Conservation (phyloP, 2,888 invertebrate species). For the Troglohyphantes excavatus region DNA sequence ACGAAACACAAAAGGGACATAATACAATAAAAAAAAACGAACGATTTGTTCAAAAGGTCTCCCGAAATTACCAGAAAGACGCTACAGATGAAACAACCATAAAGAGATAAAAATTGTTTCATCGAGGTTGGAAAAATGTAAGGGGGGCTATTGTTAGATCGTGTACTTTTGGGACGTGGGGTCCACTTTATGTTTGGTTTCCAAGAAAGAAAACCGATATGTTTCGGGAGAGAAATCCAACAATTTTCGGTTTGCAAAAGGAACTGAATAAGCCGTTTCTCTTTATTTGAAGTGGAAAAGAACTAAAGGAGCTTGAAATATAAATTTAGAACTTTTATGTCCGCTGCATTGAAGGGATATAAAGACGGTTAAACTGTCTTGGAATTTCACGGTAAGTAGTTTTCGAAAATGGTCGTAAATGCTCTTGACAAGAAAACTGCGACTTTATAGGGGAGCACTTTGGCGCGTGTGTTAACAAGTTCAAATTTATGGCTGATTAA, state of each 20-base stretch:
- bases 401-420: no score
- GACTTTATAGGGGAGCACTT: no score
- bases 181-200: background rate
- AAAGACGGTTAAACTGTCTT: no score
- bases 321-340: background rate
- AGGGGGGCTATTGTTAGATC: background rate
- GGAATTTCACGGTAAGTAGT: no score
- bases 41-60: constrained; percentile 5
- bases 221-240: background rate
- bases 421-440: no score
- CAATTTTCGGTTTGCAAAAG: background rate
- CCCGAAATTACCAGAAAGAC: background rate
- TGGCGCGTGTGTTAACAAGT: no score
- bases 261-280: background rate
- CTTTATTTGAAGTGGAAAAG: background rate
- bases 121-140: background rate
- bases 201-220: constrained; percentile 29
- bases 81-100: constrained; percentile 1
- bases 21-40: background rate
- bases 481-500: no score
- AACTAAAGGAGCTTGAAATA: background rate
- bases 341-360: background rate
- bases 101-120: constrained; percentile 18
- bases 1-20: background rate
- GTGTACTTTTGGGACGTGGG: background rate